These are phyloP conservation scores for Pogonus chalceus DNA, from an alignment of 1,140 invertebrate genomes.

Conservation along the genomic window DNA sequence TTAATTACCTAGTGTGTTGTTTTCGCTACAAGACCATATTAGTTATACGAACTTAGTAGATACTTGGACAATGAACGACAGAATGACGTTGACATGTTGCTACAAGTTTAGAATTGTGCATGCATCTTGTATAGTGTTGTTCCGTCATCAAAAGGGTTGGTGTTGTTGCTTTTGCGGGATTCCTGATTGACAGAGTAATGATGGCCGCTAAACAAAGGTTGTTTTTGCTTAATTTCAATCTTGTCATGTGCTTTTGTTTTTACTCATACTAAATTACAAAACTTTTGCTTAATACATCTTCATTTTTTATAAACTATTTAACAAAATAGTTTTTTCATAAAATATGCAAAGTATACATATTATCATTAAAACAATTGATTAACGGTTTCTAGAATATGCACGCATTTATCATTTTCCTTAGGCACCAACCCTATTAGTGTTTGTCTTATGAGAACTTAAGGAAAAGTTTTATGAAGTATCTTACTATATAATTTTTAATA, in stretches of 20 bases:
- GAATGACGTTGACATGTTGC: neutral
- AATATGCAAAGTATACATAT: no score
- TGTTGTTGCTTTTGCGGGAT: neutral
- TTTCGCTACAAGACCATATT: neutral
- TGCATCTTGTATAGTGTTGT: no score
- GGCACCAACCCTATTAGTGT: neutral
- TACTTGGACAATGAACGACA: neutral
- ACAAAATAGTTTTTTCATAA: no score
- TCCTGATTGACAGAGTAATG: constrained; percentile 30
- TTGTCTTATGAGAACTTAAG: neutral
- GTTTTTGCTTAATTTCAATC: no score
- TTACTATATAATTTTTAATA: no score
- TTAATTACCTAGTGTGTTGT: constrained; percentile 1
- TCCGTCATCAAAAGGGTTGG: neutral
- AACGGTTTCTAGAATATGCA: constrained; percentile 28
- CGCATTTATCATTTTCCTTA: constrained; percentile 21
- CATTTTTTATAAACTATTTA: no score
- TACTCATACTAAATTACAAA: no score
- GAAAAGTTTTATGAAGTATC: no score
- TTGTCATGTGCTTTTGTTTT: no score
- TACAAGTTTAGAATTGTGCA: no score
- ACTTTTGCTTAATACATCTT: no score
- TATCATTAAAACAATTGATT: constrained; percentile 33
- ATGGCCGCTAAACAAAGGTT: constrained; percentile 28
- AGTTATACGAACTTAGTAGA: neutral